Evolutionary conservation across 2,113 vertebrate genomes (phyloP).

Genomic region (Riparia riparia): DNA sequence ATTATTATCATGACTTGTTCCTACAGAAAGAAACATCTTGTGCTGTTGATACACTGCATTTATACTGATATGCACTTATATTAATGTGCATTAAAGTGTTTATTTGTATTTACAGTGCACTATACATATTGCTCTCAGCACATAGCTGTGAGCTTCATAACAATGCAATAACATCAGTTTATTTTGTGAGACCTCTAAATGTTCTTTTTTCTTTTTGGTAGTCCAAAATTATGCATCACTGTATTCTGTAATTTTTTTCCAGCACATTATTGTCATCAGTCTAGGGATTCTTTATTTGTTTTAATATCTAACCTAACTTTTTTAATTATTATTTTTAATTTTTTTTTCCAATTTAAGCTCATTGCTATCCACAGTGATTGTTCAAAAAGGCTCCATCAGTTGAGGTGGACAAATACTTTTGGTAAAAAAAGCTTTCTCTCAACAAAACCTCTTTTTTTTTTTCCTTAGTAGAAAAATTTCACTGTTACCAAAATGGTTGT

Average conservation of each 20-base stretch:
- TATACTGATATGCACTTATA: not conserved
- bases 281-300: not conserved
- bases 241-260: not conserved
- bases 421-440: not conserved
- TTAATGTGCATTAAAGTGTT: not conserved
- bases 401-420: not conserved
- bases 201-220: not conserved
- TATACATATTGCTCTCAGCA: not conserved
- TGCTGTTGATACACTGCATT: not conserved
- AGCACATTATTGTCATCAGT: not conserved
- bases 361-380: not conserved
- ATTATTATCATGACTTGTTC: not conserved
- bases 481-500: not conserved
- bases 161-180: not conserved
- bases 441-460: not conserved
- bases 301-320: not conserved
- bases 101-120: not conserved
- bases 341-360: not conserved
- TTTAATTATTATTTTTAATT: no score
- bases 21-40: not conserved
- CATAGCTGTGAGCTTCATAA: not conserved
- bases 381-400: not conserved
- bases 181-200: not conserved
- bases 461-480: not conserved
- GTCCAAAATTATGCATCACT: not conserved